Evolutionary conservation across 2,797 vertebrate species (phyloP).

Genomic region (Epinephelus coioides): DNA sequence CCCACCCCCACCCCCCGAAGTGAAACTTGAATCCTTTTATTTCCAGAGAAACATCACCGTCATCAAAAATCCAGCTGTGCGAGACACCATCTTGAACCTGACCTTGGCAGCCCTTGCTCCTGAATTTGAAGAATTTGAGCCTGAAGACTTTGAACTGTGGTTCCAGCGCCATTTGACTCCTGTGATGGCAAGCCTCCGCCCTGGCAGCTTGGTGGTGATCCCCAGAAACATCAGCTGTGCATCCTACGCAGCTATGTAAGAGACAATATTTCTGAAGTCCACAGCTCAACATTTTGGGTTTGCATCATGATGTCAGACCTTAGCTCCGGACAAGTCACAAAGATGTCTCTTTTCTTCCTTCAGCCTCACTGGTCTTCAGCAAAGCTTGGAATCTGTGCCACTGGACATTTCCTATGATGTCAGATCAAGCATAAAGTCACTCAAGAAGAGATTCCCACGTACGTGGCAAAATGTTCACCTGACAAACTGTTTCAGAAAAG

Average conservation of each 20-base stretch:
- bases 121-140: conserved; percentile 40
- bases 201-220: conserved; percentile 44
- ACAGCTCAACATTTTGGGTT: background rate
- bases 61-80: conserved; percentile 26
- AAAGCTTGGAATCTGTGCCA: too few species aligned
- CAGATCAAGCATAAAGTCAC: conserved; percentile 34
- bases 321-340: background rate
- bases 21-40: too few species aligned
- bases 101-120: conserved; percentile 55
- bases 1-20: too few species aligned
- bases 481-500: background rate
- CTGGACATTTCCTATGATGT: background rate
- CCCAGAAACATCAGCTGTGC: conserved; percentile 55
- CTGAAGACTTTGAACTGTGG: conserved; percentile 53
- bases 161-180: conserved; percentile 52
- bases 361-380: too few species aligned
- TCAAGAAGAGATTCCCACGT: conserved; percentile 53
- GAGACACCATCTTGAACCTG: conserved; percentile 66
- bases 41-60: too few species aligned
- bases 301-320: background rate
- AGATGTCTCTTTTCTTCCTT: too few species aligned
- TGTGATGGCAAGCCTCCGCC: conserved; percentile 61
- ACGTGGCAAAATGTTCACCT: conserved; percentile 2
- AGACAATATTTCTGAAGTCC: background rate
- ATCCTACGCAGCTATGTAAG: conserved; percentile 66